phyloP scores from a whole-genome alignment of 2,888 invertebrate genomes.

The Spilarctia lutea region DNA sequence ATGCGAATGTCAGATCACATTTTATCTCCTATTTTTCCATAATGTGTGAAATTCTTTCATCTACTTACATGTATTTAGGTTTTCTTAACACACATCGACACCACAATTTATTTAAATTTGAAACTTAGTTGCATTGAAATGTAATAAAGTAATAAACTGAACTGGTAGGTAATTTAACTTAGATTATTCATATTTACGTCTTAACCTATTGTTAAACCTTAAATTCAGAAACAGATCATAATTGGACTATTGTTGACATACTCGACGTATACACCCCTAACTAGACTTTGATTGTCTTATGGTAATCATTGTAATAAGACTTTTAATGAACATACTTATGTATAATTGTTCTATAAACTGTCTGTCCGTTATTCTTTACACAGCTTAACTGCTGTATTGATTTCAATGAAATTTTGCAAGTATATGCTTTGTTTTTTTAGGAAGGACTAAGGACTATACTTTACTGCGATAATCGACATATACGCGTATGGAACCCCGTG shows the following conservation, averaged over 20 bases:
- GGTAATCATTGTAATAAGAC: neutral
- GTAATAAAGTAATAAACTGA: neutral
- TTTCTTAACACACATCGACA: neutral
- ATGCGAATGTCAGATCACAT: conserved; percentile 5
- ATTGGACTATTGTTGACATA: neutral
- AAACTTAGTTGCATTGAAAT: neutral
- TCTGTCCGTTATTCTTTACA: no score
- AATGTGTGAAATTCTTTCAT: neutral
- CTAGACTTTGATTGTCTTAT: neutral
- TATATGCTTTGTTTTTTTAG: no score
- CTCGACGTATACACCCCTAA: neutral
- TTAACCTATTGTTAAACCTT: neutral
- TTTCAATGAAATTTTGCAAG: no score
- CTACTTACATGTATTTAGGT: neutral
- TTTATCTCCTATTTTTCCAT: neutral
- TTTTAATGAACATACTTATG: no score
- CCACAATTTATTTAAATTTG: neutral
- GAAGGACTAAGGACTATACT: no score
- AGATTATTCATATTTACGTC: no score
- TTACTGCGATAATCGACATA: no score
- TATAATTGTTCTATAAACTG: no score
- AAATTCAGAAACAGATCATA: neutral
- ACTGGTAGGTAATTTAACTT: neutral
- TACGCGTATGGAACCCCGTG: no score
- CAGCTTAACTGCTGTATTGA: no score